Conservation (phyloP, 1,140 invertebrate genomes). For the Venturia canescens region DNA sequence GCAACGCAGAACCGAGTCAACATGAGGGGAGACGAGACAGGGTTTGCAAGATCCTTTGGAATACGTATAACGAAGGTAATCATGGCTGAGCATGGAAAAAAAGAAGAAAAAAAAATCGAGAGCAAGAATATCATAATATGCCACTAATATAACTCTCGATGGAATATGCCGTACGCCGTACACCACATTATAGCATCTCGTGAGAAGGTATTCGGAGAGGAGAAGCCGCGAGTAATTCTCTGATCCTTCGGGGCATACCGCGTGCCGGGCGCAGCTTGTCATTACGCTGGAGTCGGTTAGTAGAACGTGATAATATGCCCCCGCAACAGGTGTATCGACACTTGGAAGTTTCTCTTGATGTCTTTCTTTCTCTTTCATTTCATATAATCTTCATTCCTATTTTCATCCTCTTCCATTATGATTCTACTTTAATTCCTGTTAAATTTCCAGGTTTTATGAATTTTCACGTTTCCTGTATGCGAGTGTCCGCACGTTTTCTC, state of each 20-base stretch:
- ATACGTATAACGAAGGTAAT: slow-evolving; percentile 22
- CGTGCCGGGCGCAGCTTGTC: slow-evolving; percentile 47
- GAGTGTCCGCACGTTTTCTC: no score
- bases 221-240: slow-evolving; percentile 37
- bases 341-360: slow-evolving; percentile 29
- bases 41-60: neutral
- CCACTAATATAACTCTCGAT: slow-evolving; percentile 16
- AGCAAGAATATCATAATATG: neutral
- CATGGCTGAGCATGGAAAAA: neutral
- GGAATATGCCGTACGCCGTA: neutral
- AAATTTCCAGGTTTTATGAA: no score
- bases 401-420: neutral
- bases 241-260: slow-evolving; percentile 37
- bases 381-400: neutral
- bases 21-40: neutral
- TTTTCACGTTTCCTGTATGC: no score
- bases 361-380: neutral
- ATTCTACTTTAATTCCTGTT: no score
- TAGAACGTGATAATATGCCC: slow-evolving; percentile 56
- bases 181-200: slow-evolving; percentile 27
- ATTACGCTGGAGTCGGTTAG: slow-evolving; percentile 56
- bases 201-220: slow-evolving; percentile 54
- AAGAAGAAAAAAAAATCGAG: slow-evolving; percentile 20
- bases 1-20: neutral
- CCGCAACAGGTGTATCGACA: slow-evolving; percentile 56